phyloP scores from a whole-genome alignment of 2,797 vertebrate genomes.

The Artibeus jamaicensis region DNA sequence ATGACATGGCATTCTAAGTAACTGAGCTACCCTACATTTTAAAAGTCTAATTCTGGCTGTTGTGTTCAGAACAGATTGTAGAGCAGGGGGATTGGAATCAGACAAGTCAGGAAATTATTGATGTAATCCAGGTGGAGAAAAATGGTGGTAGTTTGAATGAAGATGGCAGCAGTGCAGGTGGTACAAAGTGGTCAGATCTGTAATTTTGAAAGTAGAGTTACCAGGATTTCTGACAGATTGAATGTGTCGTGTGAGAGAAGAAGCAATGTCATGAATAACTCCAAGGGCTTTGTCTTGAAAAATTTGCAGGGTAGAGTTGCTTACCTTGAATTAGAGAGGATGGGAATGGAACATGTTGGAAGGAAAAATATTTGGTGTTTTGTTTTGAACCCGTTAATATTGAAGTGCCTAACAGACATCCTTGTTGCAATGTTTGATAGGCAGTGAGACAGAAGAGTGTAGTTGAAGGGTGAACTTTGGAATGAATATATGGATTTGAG shows the following conservation, averaged over 20 bases:
- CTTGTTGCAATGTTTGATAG: not conserved
- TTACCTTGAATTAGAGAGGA: not conserved
- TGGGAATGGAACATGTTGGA: not conserved
- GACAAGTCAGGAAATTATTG: not conserved
- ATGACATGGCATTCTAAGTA: not conserved
- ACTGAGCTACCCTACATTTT: not conserved
- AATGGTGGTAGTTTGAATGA: not conserved
- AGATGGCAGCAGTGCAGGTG: not conserved
- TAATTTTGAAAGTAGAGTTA: not conserved
- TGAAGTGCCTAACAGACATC: not conserved
- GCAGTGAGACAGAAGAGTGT: not conserved
- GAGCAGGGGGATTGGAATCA: not conserved
- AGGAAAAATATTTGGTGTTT: not conserved
- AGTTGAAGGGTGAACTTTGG: not conserved
- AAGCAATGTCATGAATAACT: not conserved
- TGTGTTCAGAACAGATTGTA: not conserved
- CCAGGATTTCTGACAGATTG: not conserved
- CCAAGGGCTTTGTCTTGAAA: not conserved
- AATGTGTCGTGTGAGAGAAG: not conserved
- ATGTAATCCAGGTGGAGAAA: not conserved
- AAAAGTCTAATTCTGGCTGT: conserved; percentile 13
- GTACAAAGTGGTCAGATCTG: not conserved
- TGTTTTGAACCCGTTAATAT: not conserved
- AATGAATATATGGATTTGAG: not conserved
- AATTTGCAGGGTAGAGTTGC: not conserved